These are phyloP conservation scores for Nomia melanderi DNA, from an alignment of 1,140 invertebrate species.

Conservation along the genomic window DNA sequence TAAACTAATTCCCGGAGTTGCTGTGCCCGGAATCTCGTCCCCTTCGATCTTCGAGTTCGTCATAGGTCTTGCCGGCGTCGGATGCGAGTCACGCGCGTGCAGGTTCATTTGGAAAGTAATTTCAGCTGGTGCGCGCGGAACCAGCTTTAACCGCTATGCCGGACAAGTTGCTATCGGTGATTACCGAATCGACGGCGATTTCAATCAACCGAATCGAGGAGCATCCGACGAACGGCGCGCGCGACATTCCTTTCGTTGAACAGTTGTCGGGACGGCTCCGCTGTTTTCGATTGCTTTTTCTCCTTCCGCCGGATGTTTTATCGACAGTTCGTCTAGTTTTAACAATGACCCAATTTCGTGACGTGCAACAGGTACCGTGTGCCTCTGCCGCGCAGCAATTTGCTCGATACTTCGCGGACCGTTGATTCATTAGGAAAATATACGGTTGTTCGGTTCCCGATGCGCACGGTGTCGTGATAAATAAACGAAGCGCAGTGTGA, in stretches of 20 bases:
- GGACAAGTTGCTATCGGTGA: not conserved
- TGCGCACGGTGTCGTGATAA: not conserved
- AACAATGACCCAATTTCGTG: not conserved
- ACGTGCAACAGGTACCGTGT: slow-evolving; percentile 26
- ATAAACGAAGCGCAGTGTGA: too few relatives aligned
- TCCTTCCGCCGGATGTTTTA: not conserved
- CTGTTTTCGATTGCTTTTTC: not conserved
- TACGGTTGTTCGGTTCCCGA: not conserved
- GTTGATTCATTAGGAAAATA: not conserved
- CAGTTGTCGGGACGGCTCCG: not conserved
- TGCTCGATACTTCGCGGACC: not conserved
- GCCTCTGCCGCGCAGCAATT: not conserved
- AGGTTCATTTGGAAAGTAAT: slow-evolving; percentile 14
- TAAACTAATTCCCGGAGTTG: not conserved
- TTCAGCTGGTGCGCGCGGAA: slow-evolving; percentile 5
- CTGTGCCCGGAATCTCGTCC: too few relatives aligned
- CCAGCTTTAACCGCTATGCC: slow-evolving; percentile 16
- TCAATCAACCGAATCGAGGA: not conserved
- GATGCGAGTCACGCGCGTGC: not conserved
- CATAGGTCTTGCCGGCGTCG: not conserved
- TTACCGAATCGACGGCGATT: slow-evolving; percentile 9
- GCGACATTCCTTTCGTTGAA: too few relatives aligned
- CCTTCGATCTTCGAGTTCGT: not conserved
- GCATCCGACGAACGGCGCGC: not conserved
- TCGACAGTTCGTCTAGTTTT: slow-evolving; percentile 13